Evolutionary conservation across 2,113 vertebrate genomes (phyloP), one percentile per base, ranked within the genome.

Genomic region (Lathamus discolor): DNA sequence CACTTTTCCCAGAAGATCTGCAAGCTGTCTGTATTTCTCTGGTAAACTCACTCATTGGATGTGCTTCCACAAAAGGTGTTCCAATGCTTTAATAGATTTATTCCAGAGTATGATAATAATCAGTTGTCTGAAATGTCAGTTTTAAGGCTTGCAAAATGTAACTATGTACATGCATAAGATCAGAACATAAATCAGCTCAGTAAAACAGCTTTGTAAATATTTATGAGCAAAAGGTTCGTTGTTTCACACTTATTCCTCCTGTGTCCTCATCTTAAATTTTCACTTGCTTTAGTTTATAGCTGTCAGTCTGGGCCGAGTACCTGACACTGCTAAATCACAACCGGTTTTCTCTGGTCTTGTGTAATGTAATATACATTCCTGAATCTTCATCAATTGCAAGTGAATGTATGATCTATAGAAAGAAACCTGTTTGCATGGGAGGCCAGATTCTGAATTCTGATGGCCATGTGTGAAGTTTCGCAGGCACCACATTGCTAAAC

Each of bases 121-220:
- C 39, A 72, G 61, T 93, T 69, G 54, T 48, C 89, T 90, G 68
- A 43, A 37, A 49, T 82, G 84, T 91, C 93, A 91, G 4, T 93
- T 78, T 82, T 93, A 92, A 95, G 90, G 67, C 89, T 96, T 93
- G 68, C 73, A 88, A 92, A 91, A 95, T 95, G 25, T 77, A 89
- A 77, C 83, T 84, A 73, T 79, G 69, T 83, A 78, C 83, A 54
- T 81, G 83, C 70, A 46, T 73, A 74, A 62, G 68, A 61, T 75
- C 61, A 77, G 70, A 84, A 17, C 78, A 85, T 95, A 86, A 83
- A 95, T 97, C 79, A 86, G 46, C 79, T 86, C 91, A 55, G 23
- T 33, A 69, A 86, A 96, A 69, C 25, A 69, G 77, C 63, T 92
- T 75, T 61, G 43, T 84, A 95, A 94, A 96, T 92, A 95, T 97